A percentile compares a stretch with the other conserved stretches of the same genome.
phyloP scores from a whole-genome alignment of 2,113 vertebrate species.

The Polypterus bichir region DNA sequence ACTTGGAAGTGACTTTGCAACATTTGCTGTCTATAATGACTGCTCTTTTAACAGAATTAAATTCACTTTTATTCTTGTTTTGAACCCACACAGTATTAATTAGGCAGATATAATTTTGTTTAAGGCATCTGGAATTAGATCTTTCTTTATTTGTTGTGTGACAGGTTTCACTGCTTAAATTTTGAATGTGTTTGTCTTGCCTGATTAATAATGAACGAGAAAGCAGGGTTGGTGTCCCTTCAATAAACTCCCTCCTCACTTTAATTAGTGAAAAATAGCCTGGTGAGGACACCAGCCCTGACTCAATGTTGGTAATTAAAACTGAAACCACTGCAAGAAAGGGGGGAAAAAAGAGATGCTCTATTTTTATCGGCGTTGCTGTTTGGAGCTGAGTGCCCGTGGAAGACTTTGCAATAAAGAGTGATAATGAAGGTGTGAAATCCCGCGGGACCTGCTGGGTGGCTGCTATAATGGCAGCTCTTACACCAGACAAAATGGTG shows the following conservation, averaged over 20 bases:
- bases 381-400: constrained; percentile 70
- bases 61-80: too few species aligned
- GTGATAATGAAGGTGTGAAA: constrained; percentile 96
- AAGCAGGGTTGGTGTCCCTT: constrained; percentile 69
- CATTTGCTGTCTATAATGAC: too few species aligned
- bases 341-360: constrained; percentile 37
- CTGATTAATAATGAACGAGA: constrained; percentile 86
- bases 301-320: constrained; percentile 86
- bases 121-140: too few species aligned
- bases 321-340: constrained; percentile 70
- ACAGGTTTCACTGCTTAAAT: constrained; percentile 74
- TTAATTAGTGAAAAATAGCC: constrained; percentile 86
- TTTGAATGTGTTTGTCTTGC: constrained; percentile 84
- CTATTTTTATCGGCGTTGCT: constrained; percentile 89
- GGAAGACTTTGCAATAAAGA: constrained; percentile 87
- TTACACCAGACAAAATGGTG: constrained; percentile 74
- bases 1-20: too few species aligned
- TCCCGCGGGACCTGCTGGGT: constrained; percentile 67
- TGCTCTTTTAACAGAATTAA: too few species aligned
- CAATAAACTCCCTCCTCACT: constrained; percentile 76
- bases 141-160: constrained; percentile 1
- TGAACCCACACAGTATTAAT: too few species aligned
- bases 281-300: constrained; percentile 70
- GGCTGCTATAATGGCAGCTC: constrained; percentile 75
- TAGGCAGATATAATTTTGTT: too few species aligned